A percentile compares a stretch with the other conserved stretches of the same genome.
Conservation (phyloP, 2,113 vertebrate genomes). For the Serinus canaria region DNA sequence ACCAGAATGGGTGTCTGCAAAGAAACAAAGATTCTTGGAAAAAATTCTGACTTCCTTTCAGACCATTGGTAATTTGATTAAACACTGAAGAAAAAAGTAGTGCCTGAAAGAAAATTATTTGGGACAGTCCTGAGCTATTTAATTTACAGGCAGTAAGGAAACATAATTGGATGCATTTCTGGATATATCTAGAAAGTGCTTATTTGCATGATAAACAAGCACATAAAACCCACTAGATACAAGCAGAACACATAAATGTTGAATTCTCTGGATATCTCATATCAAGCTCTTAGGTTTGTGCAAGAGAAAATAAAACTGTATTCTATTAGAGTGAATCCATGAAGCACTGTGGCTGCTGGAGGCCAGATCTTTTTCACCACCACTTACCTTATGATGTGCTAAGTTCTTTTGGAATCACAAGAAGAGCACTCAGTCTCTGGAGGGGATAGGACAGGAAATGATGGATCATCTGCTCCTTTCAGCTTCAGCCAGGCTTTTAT, state of each 20-base stretch:
- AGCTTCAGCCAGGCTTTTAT: not conserved
- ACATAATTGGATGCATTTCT: not conserved
- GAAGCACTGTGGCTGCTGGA: not conserved
- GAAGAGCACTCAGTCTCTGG: not conserved
- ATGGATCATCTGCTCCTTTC: not conserved
- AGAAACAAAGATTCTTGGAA: not conserved
- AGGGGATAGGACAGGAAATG: not conserved
- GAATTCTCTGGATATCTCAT: not conserved
- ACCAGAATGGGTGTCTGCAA: not conserved
- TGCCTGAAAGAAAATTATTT: not conserved
- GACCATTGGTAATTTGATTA: constrained; percentile 22
- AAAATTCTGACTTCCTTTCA: constrained; percentile 1
- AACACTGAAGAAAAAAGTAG: not conserved
- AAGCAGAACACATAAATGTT: not conserved
- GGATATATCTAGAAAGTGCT: not conserved
- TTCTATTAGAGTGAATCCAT: not conserved
- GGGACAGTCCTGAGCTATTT: not conserved
- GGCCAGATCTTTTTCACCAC: not conserved
- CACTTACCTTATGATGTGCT: not conserved
- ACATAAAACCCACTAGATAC: not conserved
- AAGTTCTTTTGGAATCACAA: not conserved
- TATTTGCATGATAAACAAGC: not conserved
- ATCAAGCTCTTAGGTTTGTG: not conserved
- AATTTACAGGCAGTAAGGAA: not conserved
- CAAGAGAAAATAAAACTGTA: not conserved